phyloP scores from a whole-genome alignment of 2,888 invertebrate species.

The Ochropleura leucogaster region DNA sequence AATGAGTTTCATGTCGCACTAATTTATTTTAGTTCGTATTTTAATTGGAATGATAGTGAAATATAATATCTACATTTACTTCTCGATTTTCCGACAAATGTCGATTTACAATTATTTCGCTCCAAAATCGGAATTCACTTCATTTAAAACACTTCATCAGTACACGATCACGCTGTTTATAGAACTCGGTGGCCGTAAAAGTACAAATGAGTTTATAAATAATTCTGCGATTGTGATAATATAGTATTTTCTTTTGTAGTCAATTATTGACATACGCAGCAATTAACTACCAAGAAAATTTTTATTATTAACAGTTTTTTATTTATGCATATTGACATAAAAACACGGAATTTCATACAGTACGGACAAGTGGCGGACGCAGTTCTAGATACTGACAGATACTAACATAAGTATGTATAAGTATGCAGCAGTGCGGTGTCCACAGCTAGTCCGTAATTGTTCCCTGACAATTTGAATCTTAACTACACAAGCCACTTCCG shows the following conservation, averaged over 20 bases:
- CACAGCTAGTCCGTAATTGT: neutral
- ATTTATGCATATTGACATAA: neutral
- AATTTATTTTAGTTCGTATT: slow-evolving; percentile 33
- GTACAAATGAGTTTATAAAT: slow-evolving; percentile 28
- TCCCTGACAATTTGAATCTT: neutral
- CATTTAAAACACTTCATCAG: slow-evolving; percentile 27
- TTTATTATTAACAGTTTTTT: slow-evolving; percentile 13
- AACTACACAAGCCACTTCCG: neutral
- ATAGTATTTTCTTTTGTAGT: neutral
- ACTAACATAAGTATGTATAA: neutral
- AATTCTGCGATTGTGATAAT: slow-evolving; percentile 6
- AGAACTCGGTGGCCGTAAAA: neutral
- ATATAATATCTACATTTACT: slow-evolving; percentile 29
- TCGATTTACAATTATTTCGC: slow-evolving; percentile 12
- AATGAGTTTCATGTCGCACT: slow-evolving; percentile 50
- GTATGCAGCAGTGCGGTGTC: neutral
- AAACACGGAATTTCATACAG: neutral
- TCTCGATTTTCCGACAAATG: slow-evolving; percentile 22
- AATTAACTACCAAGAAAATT: neutral
- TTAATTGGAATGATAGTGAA: slow-evolving; percentile 23
- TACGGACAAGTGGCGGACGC: neutral
- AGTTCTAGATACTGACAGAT: neutral
- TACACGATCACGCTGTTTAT: slow-evolving; percentile 24
- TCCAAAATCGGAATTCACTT: slow-evolving; percentile 22
- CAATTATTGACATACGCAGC: slow-evolving; percentile 3